A percentile compares a stretch with the other conserved stretches of the same genome.
These are phyloP conservation scores for Grammomys dolichurus DNA, from an alignment of 2,113 vertebrate species.

Conservation along the genomic window DNA sequence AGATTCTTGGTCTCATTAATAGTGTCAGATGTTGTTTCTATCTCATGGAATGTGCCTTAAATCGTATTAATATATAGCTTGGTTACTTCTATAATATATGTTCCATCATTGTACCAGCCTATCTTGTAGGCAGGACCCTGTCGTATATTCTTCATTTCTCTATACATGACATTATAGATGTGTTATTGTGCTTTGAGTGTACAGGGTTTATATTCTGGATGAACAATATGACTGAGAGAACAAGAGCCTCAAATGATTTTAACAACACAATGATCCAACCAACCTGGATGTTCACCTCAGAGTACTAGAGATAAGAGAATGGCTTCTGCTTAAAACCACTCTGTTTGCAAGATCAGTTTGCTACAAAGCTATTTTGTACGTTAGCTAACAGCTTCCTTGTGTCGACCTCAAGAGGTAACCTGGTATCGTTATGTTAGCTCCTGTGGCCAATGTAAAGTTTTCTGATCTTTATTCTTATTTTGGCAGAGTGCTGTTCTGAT, in stretches of 20 bases:
- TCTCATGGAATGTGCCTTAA: neutral
- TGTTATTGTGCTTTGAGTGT: neutral
- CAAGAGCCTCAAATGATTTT: neutral
- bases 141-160: neutral
- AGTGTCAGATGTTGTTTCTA: neutral
- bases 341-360: neutral
- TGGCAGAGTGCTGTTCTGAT: neutral
- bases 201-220: neutral
- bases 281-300: neutral
- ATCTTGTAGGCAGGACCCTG: neutral
- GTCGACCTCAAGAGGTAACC: neutral
- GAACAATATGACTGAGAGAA: neutral
- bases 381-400: neutral
- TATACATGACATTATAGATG: neutral
- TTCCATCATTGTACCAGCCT: neutral
- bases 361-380: neutral
- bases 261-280: neutral
- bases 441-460: neutral
- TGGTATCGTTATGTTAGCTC: neutral
- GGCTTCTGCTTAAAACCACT: neutral
- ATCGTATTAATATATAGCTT: neutral
- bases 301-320: neutral
- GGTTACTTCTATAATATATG: neutral
- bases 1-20: neutral
- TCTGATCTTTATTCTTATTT: slow-evolving; percentile 4